These are phyloP conservation scores for Clostera curtula DNA, from an alignment of 2,888 invertebrate genomes.

Conservation along the genomic window DNA sequence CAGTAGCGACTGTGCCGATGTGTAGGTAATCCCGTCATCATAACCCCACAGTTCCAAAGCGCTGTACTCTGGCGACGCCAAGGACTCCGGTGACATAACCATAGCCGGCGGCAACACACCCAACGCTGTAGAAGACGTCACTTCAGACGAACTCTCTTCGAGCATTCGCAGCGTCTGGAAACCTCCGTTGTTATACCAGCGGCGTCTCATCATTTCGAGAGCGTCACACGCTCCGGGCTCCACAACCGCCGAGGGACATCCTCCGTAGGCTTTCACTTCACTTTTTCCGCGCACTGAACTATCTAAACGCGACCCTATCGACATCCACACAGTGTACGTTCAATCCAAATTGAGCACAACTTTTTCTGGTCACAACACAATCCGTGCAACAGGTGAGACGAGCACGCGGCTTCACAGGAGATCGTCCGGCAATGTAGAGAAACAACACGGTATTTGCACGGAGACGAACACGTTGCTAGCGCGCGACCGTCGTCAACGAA, in stretches of 20 bases:
- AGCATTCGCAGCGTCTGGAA: slow-evolving; percentile 78
- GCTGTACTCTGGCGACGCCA: slow-evolving; percentile 84
- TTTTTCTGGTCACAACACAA: slow-evolving; percentile 54
- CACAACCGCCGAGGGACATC: slow-evolving; percentile 60
- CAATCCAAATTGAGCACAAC: slow-evolving; percentile 47
- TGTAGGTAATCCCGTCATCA: slow-evolving; percentile 70
- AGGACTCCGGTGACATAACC: slow-evolving; percentile 85
- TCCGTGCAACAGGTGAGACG: slow-evolving; percentile 53
- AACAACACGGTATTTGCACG: slow-evolving; percentile 45
- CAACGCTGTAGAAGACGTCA: slow-evolving; percentile 84
- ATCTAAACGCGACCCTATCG: slow-evolving; percentile 56
- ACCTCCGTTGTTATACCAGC: slow-evolving; percentile 85
- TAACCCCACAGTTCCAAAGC: slow-evolving; percentile 89
- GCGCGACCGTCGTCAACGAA: slow-evolving; percentile 68
- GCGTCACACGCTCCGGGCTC: slow-evolving; percentile 60
- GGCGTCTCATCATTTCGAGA: slow-evolving; percentile 81
- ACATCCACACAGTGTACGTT: slow-evolving; percentile 55
- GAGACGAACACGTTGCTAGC: slow-evolving; percentile 57
- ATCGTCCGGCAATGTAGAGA: slow-evolving; percentile 39
- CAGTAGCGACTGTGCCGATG: slow-evolving; percentile 59
- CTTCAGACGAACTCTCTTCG: slow-evolving; percentile 84
- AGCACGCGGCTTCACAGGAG: slow-evolving; percentile 47
- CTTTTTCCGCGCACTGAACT: slow-evolving; percentile 66
- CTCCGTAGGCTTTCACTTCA: slow-evolving; percentile 69
- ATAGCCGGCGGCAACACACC: slow-evolving; percentile 82